Evolutionary conservation across 2,113 vertebrate genomes (phyloP).

Genomic region (Kryptolebias marmoratus): DNA sequence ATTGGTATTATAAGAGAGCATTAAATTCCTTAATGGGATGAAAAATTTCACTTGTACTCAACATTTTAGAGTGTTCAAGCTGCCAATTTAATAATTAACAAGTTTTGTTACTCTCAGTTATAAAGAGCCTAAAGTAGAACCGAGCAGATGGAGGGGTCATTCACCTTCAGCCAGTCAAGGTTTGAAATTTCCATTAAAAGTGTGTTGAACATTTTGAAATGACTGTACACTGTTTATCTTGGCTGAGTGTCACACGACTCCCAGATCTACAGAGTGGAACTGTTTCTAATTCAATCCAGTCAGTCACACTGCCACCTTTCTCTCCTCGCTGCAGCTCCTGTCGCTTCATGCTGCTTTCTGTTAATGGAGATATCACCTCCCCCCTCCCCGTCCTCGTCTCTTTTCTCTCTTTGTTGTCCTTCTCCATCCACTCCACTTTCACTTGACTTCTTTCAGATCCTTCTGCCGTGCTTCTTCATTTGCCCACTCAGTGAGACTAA

Average conservation of each 20-base stretch:
- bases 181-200: slow-evolving; percentile 33
- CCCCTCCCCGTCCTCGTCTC: slow-evolving; percentile 18
- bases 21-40: neutral
- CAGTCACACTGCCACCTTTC: slow-evolving; percentile 56
- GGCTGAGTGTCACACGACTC: slow-evolving; percentile 28
- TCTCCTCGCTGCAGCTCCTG: slow-evolving; percentile 30
- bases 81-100: neutral
- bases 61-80: neutral
- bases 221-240: slow-evolving; percentile 25
- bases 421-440: slow-evolving; percentile 50
- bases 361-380: slow-evolving; percentile 70
- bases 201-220: slow-evolving; percentile 29
- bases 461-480: slow-evolving; percentile 52
- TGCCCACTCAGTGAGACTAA: slow-evolving; percentile 57
- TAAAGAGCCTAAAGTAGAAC: slow-evolving; percentile 5
- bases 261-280: slow-evolving; percentile 35
- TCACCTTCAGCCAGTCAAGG: slow-evolving; percentile 6
- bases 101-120: neutral
- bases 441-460: slow-evolving; percentile 54
- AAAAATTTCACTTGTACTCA: neutral
- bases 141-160: slow-evolving; percentile 32
- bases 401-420: slow-evolving; percentile 52
- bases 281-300: slow-evolving; percentile 58
- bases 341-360: slow-evolving; percentile 56
- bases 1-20: too few relatives aligned